Base-by-base conservation (phyloP, 1,140 invertebrate genomes). In the Brachionus rubens region DNA sequence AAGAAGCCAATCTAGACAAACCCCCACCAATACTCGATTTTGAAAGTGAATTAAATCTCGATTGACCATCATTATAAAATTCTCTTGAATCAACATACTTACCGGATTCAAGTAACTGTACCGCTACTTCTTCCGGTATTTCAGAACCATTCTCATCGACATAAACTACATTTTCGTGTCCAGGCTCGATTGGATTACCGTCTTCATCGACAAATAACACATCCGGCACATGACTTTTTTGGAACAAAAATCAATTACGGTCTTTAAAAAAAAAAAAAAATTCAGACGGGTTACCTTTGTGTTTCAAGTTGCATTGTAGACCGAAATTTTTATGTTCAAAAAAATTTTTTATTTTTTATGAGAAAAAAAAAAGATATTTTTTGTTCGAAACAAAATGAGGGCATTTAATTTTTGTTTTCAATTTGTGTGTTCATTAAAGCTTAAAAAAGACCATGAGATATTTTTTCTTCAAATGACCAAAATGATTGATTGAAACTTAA, bases 151-250 rank as follows among this genome's bases (percentile, higher is more conserved):
- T 41, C n/a, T 72, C 68, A 24, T 72, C 68, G 9, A 72, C 68
- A 72, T 50, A 72, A 16, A 72, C 6, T 12, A 72, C 19, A 46
- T 50, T 72, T 14, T 72, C 68, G 10, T 48, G 68, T 16, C 68
- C 68, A 5, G 68, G 19, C 68, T 72, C 68, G 12, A 72, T 72
- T n/a, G 68, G 68, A 28, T 72, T 54, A 21, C 68, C 68, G 3
- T 72, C 68, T 30, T 72, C 68, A 24, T 72, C 68, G 21, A 72
- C 68, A 48, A 72, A 72, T 24, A 72, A 54, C 7, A 72, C 68
- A 65, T 50, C 68, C 3, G 68, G 43, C 10, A 52, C 68, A 30
- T 36, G 43, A 6, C 68, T 72, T n/a, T n/a, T n/a, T n/a, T 50
- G 33, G 46, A 70, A n/a, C 3, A 46, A 70, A 68, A 41, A 0